Evolutionary conservation across 2,113 vertebrate genomes (phyloP).

Genomic region (Rhynchomys soricoides): DNA sequence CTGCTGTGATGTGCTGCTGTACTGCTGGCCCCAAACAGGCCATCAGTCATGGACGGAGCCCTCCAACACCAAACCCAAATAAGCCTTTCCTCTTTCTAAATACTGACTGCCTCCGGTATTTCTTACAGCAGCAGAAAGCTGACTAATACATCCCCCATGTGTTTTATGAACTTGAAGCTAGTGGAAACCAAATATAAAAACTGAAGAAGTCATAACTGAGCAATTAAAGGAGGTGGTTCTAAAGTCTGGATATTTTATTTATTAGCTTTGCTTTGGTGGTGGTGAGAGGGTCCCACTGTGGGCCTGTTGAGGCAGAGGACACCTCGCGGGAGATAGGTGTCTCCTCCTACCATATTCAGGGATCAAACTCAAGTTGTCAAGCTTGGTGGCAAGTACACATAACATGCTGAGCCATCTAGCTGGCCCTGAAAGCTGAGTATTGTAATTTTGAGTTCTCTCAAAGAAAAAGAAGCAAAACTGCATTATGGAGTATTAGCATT

Average conservation of each 20-base stretch:
- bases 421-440: not conserved
- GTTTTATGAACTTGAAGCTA: slow-evolving; percentile 1
- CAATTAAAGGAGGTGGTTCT: not conserved
- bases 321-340: not conserved
- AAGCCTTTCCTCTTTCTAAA: not conserved
- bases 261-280: not conserved
- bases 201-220: not conserved
- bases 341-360: not conserved
- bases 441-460: not conserved
- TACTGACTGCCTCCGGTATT: no score
- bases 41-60: not conserved
- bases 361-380: not conserved
- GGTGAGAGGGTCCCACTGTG: not conserved
- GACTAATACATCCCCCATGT: not conserved
- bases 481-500: not conserved
- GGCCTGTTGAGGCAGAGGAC: not conserved
- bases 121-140: not conserved
- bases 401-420: not conserved
- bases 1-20: not conserved
- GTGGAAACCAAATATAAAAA: slow-evolving; percentile 7
- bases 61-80: not conserved
- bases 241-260: not conserved
- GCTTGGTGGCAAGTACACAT: not conserved
- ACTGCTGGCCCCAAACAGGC: not conserved
- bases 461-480: not conserved